These are phyloP conservation scores for Cairina moschata DNA, from an alignment of 2,113 vertebrate genomes.

Conservation along the genomic window DNA sequence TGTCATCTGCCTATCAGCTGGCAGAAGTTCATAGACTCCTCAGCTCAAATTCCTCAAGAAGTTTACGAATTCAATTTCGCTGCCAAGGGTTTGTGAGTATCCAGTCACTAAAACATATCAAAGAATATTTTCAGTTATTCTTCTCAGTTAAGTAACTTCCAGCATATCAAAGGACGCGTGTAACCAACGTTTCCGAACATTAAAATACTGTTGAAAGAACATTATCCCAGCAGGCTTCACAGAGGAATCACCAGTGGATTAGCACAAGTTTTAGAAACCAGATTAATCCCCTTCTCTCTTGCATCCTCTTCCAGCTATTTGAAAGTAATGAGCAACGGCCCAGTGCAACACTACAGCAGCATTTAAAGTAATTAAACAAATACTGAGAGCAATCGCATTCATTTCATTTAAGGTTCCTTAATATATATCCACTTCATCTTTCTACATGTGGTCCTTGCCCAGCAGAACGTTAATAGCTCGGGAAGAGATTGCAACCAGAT, in stretches of 20 bases:
- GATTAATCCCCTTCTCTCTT: not conserved
- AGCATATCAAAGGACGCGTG: not conserved
- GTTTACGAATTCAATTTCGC: not conserved
- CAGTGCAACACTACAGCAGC: not conserved
- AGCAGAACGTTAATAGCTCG: not conserved
- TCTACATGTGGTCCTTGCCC: not conserved
- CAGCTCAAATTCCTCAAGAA: not conserved
- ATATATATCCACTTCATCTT: not conserved
- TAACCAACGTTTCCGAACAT: not conserved
- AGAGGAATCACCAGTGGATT: not conserved
- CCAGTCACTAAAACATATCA: not conserved
- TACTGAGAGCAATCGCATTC: not conserved
- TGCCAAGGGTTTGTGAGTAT: not conserved
- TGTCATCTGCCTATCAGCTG: not conserved
- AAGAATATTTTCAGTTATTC: not conserved
- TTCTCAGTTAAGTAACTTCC: not conserved
- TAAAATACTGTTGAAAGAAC: not conserved
- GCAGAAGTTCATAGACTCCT: not conserved
- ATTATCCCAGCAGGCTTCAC: not conserved
- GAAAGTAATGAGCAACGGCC: not conserved
- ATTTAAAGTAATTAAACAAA: slow-evolving; percentile 17
- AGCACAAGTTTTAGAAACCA: not conserved
- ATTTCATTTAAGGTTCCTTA: not conserved
- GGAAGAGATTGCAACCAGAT: not conserved
- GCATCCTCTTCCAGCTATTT: not conserved